Evolutionary conservation across 2,888 invertebrate species (phyloP).

Genomic region (Agrilus cyanescens): DNA sequence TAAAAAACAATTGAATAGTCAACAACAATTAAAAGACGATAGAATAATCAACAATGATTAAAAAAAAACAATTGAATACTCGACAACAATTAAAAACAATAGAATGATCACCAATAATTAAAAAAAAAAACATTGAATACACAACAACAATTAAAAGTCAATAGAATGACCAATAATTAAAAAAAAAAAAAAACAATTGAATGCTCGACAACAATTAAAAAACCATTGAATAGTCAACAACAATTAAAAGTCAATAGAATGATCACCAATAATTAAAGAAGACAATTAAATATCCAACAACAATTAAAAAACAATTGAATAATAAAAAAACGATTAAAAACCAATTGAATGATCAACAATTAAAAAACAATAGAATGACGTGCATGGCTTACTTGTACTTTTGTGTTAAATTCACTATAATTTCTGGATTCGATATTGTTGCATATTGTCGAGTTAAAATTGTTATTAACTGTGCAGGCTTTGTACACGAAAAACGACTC

Average conservation of each 20-base stretch:
- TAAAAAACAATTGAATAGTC: constrained; percentile 1
- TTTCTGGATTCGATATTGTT: constrained; percentile 44
- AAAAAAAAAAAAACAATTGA: neutral
- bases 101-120: neutral
- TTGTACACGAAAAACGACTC: constrained; percentile 68
- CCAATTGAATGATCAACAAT: neutral
- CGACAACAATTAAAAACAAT: constrained; percentile 4
- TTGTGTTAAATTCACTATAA: constrained; percentile 46
- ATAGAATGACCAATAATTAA: too few species aligned
- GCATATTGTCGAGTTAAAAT: constrained; percentile 56
- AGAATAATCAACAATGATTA: neutral
- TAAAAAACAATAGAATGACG: too few species aligned
- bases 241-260: neutral
- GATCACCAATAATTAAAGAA: neutral
- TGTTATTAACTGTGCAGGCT: constrained; percentile 64
- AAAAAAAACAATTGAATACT: neutral
- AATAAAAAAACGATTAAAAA: constrained; percentile 1
- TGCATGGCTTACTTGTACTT: constrained; percentile 54
- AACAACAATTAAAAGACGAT: neutral
- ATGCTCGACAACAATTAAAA: constrained; percentile 3
- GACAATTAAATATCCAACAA: neutral
- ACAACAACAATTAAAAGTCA: too few species aligned
- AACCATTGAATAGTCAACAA: neutral
- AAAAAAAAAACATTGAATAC: neutral
- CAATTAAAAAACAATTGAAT: constrained; percentile 3